Conservation (phyloP, 2,888 invertebrate genomes). For the Acanthopleura granulata region DNA sequence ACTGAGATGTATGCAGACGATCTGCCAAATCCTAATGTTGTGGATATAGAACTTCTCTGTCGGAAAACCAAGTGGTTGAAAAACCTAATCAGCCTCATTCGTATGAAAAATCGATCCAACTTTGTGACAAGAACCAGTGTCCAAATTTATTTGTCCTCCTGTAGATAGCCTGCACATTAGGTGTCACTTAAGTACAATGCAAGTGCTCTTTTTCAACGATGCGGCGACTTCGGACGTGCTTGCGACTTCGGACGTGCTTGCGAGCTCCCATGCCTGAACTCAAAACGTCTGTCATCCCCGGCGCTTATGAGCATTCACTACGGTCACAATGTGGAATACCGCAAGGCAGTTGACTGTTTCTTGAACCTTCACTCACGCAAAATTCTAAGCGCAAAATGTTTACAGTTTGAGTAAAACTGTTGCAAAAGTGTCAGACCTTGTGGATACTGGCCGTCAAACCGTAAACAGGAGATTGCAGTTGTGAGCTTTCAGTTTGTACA, state of each 20-base stretch:
- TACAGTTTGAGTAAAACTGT: too few relatives aligned
- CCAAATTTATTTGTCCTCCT: background rate
- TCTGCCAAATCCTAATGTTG: background rate
- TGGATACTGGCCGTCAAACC: too few relatives aligned
- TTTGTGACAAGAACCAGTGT: background rate
- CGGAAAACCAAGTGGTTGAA: background rate
- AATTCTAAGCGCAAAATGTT: conserved; percentile 57
- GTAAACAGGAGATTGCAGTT: too few relatives aligned
- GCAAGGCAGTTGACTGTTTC: conserved; percentile 19
- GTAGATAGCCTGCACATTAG: background rate
- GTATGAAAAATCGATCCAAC: background rate
- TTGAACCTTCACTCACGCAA: conserved; percentile 20
- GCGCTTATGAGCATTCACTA: conserved; percentile 26
- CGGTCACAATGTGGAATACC: conserved; percentile 18
- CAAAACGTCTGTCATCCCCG: conserved; percentile 13
- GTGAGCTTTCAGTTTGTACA: too few relatives aligned
- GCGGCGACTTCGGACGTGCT: too few relatives aligned
- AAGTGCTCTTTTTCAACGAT: background rate
- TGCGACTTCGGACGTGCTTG: background rate
- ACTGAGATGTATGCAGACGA: background rate
- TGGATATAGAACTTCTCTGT: background rate
- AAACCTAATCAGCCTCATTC: background rate
- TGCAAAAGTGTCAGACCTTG: too few relatives aligned
- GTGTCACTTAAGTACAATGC: background rate
- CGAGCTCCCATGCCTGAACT: background rate